These are phyloP conservation scores for Ciconia nigra DNA, from an alignment of 2,797 vertebrate species.

Conservation along the genomic window DNA sequence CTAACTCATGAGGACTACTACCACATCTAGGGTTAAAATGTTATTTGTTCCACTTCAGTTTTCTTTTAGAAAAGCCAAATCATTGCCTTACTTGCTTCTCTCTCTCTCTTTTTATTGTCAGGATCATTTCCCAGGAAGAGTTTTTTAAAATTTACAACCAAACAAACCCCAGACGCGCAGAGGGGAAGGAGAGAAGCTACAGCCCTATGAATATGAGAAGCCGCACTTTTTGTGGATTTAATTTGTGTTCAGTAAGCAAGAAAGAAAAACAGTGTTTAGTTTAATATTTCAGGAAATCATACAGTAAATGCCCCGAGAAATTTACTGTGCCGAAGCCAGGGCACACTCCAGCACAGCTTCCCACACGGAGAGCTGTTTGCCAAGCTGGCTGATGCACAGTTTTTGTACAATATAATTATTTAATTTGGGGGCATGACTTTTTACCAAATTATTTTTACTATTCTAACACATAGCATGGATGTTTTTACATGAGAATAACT, in stretches of 20 bases:
- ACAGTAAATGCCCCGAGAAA: not conserved
- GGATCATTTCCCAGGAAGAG: not conserved
- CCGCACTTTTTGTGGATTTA: not conserved
- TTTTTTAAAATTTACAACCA: not conserved
- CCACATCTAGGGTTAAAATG: not conserved
- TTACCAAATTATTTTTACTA: not conserved
- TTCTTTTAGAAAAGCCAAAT: not conserved
- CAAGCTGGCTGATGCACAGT: not conserved
- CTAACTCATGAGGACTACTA: not conserved
- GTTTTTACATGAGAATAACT: not conserved
- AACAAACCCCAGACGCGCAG: not conserved
- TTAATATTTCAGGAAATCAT: constrained; percentile 13
- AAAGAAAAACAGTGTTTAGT: not conserved
- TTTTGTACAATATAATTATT: not conserved
- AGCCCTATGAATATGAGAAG: not conserved
- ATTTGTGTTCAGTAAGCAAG: not conserved
- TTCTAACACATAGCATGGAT: not conserved
- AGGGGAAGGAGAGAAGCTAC: not conserved
- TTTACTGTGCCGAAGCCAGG: not conserved
- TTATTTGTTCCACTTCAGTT: not conserved
- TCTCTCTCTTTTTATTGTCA: not conserved
- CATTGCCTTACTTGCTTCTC: not conserved
- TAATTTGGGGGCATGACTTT: not conserved
- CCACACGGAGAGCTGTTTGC: not conserved
- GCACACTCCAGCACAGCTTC: not conserved